Percentiles rank a stretch among this genome's conserved stretches.
Conservation (phyloP, 2,797 vertebrate genomes). For the Labroides dimidiatus region DNA sequence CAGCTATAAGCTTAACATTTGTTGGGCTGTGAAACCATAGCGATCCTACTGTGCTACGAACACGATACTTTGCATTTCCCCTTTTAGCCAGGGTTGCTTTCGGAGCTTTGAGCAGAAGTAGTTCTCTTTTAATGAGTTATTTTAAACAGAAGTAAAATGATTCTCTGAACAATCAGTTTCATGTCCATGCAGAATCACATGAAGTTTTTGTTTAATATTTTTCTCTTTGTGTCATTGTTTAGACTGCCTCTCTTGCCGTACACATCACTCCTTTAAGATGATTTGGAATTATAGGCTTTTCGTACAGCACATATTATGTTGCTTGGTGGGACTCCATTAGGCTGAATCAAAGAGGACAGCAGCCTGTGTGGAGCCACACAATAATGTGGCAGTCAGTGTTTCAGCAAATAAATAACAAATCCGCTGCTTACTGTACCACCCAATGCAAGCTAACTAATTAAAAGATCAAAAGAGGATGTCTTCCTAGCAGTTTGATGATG, state of each 20-base stretch:
- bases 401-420: conserved; percentile 84
- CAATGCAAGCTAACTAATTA: conserved; percentile 81
- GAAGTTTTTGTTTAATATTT: conserved; percentile 62
- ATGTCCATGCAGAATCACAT: conserved; percentile 60
- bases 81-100: conserved; percentile 47
- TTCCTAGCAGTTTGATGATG: conserved; percentile 64
- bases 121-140: conserved; percentile 70
- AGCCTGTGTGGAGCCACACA: conserved; percentile 72
- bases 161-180: conserved; percentile 74
- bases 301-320: conserved; percentile 75
- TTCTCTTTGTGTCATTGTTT: conserved; percentile 57
- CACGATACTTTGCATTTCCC: conserved; percentile 29
- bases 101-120: conserved; percentile 65
- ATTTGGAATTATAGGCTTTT: conserved; percentile 83
- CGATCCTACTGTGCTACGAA: conserved; percentile 15
- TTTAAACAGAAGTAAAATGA: conserved; percentile 65
- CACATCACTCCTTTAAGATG: conserved; percentile 76
- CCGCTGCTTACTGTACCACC: conserved; percentile 75
- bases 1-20: conserved; percentile 23
- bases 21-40: conserved; percentile 9
- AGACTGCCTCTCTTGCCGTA: conserved; percentile 65
- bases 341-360: conserved; percentile 82
- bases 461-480: conserved; percentile 76
- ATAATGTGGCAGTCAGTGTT: conserved; percentile 78
- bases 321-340: conserved; percentile 85